Percentiles rank a stretch among this genome's conserved stretches.
Evolutionary conservation across 2,113 vertebrate species (phyloP).

Genomic region (Pedetes capensis): DNA sequence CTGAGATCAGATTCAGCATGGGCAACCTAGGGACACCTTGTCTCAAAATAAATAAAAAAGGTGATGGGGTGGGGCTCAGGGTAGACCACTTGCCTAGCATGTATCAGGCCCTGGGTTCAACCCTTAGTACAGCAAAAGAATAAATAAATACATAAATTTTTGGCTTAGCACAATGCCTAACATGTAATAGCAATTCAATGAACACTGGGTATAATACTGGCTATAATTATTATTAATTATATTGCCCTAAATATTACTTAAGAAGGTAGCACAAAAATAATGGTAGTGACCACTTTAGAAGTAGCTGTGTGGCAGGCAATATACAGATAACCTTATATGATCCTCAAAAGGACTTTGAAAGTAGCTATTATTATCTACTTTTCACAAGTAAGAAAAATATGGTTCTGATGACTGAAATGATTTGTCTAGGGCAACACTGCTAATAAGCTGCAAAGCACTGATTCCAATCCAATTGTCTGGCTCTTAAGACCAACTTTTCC

Average conservation of each 20-base stretch:
- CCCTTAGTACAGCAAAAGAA: too few relatives aligned
- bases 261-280: neutral
- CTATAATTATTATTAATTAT: neutral
- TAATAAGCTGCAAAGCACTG: neutral
- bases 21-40: too few relatives aligned
- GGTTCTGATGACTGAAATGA: constrained; percentile 33
- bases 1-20: too few relatives aligned
- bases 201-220: neutral
- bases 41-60: too few relatives aligned
- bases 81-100: too few relatives aligned
- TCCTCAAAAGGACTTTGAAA: neutral
- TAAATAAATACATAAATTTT: too few relatives aligned
- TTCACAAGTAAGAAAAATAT: constrained; percentile 33
- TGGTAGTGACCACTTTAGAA: constrained; percentile 1
- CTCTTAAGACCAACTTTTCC: constrained; percentile 16
- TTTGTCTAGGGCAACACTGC: neutral
- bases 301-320: neutral
- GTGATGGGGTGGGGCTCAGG: too few relatives aligned
- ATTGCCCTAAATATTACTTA: constrained; percentile 26
- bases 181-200: neutral
- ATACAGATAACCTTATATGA: neutral
- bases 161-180: neutral
- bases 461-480: neutral
- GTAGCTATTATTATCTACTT: constrained; percentile 3
- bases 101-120: too few relatives aligned